phyloP scores from a whole-genome alignment of 2,113 vertebrate species.

The Uropsilus gracilis region DNA sequence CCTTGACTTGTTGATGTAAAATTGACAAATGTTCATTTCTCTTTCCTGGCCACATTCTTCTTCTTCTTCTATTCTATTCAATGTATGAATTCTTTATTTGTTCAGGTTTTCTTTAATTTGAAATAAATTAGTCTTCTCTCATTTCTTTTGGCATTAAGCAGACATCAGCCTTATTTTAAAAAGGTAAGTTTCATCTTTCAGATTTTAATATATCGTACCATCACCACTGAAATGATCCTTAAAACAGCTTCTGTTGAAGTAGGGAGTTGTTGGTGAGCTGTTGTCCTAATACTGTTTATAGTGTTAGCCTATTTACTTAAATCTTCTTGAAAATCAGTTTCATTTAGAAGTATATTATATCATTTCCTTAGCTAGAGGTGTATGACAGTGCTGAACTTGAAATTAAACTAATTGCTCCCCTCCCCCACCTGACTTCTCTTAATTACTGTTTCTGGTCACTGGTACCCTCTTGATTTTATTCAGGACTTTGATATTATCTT shows the following conservation, averaged over 20 bases:
- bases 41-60: neutral
- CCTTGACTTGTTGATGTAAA: neutral
- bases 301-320: neutral
- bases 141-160: neutral
- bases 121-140: constrained; percentile 18
- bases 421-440: neutral
- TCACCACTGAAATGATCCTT: constrained; percentile 28
- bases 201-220: neutral
- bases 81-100: neutral
- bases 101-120: constrained; percentile 33
- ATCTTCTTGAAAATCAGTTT: constrained; percentile 46
- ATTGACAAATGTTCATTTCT: constrained; percentile 40
- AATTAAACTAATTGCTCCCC: neutral
- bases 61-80: constrained; percentile 9
- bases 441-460: neutral
- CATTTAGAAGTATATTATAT: constrained; percentile 30
- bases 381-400: constrained; percentile 1
- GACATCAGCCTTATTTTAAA: neutral
- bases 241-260: neutral
- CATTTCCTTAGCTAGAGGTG: neutral
- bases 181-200: neutral
- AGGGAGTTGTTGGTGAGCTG: neutral
- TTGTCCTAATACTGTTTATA: neutral
- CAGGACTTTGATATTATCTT: neutral
- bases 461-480: neutral